A percentile compares a stretch with the other conserved stretches of the same genome.
These are phyloP conservation scores for Dicrurus megarhynchus DNA, from an alignment of 2,113 vertebrate genomes.

Conservation along the genomic window DNA sequence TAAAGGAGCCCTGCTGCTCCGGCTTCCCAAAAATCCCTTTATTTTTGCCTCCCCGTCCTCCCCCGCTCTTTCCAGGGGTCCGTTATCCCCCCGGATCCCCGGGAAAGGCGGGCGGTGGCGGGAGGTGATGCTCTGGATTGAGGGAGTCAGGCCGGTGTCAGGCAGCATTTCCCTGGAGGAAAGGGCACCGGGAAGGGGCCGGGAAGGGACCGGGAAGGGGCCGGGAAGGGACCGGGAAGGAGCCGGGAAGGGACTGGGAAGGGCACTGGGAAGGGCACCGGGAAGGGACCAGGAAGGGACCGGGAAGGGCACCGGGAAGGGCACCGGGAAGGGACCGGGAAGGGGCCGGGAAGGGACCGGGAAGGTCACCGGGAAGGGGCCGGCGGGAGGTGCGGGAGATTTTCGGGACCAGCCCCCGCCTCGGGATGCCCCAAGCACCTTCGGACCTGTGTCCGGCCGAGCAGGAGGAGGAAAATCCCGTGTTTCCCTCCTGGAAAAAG, in stretches of 20 bases:
- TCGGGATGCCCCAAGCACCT: rapidly evolving
- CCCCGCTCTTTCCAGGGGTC: not conserved
- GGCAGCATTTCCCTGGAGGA: not conserved
- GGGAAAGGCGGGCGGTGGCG: not conserved
- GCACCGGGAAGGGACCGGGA: too few relatives aligned
- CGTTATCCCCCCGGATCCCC: not conserved
- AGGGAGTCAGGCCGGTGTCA: not conserved
- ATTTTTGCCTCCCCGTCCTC: not conserved
- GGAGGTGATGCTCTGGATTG: not conserved
- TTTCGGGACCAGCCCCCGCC: not conserved
- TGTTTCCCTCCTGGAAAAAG: not conserved
- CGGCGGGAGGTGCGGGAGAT: not conserved
- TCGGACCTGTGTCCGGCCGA: rapidly evolving
- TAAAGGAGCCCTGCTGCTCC: not conserved
- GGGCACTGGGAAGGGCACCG: too few relatives aligned
- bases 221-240: not conserved
- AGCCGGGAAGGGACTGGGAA: not conserved
- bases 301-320: not conserved
- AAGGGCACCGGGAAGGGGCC: not conserved
- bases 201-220: not conserved
- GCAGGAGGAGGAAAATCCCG: not conserved
- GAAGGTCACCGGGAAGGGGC: not conserved
- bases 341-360: not conserved
- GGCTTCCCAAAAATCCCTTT: rapidly evolving
- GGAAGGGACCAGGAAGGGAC: not conserved